Base-by-base conservation (phyloP, 1,140 invertebrate genomes). In the Drosophila azteca region DNA sequence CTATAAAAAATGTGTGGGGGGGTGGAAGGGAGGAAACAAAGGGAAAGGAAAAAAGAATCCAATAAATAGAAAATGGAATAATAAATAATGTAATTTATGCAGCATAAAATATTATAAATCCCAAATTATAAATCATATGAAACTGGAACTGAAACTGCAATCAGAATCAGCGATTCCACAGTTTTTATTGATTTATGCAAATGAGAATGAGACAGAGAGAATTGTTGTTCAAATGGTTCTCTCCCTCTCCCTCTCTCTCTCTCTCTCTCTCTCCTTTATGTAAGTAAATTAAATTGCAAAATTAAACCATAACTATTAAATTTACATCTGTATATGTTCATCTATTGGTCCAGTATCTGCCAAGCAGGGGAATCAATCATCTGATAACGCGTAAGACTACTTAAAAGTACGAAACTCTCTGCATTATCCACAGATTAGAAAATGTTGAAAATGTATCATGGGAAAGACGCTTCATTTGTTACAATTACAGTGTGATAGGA, bases 31-130 rank as follows among this genome's bases (percentile, higher is more conserved):
- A 0, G 4, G 22, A 1, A 41, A 1, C 17, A 29, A 22, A 8
- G 9, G 7, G 15, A n/a, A n/a, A n/a, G 9, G 20, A 20, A 35
- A n/a, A 35, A 15, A 29, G 13, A 52, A 8, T 20, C 31, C n/a
- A 54, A 58, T 55, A 20, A 48, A 55, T 24, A 57, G n/a, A 49
- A 58, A 61, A 60, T 41, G 44, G 26, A 68, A 68, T 68, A 44
- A 70, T 73, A 77, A 74, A 64, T 77, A 77, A 70, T 57, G 39
- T 63, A 77, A 74, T 77, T 74, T 69, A 63, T 74, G 59, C 59
- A 31, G 43, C 13, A 67, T 20, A 65, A 22, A 57, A 11, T 50
- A 54, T 55, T 54, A 63, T 24, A 68, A 64, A 64, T 55, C 50
- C n/a, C n/a, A 29, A 65, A 62, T 75, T 75, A 71, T 65, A 66